These are phyloP conservation scores for Bimastos eiseni DNA, from an alignment of 2,888 invertebrate species.

Conservation along the genomic window DNA sequence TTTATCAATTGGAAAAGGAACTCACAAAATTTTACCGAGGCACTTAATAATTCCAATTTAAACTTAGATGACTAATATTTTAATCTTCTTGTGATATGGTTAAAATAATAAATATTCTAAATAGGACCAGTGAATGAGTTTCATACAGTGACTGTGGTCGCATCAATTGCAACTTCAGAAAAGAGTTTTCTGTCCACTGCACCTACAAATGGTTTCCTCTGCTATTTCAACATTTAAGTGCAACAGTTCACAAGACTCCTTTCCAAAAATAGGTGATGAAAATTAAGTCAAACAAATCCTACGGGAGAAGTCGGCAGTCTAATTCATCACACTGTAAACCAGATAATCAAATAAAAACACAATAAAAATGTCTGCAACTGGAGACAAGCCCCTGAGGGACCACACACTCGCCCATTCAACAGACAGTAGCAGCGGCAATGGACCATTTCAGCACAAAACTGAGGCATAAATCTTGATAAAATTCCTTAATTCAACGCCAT, in stretches of 20 bases:
- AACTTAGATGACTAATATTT: not conserved
- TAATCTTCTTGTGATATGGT: not conserved
- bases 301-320: not conserved
- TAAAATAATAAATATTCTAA: no score
- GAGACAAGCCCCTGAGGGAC: not conserved
- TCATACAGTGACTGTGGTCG: not conserved
- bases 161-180: not conserved
- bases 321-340: conserved; percentile 6
- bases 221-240: not conserved
- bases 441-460: not conserved
- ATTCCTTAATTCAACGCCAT: conserved; percentile 9
- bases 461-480: not conserved
- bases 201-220: not conserved
- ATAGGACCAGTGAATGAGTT: not conserved
- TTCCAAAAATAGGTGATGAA: not conserved
- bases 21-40: not conserved
- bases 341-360: not conserved
- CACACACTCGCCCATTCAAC: not conserved
- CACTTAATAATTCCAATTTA: not conserved
- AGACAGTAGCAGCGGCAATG: not conserved
- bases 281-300: conserved; percentile 13
- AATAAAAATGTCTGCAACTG: not conserved
- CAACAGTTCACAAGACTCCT: no score
- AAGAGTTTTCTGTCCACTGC: not conserved
- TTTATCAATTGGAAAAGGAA: not conserved